Base-by-base conservation (phyloP, 2,888 invertebrate species). In the Zhuqinia jingwanae region DNA sequence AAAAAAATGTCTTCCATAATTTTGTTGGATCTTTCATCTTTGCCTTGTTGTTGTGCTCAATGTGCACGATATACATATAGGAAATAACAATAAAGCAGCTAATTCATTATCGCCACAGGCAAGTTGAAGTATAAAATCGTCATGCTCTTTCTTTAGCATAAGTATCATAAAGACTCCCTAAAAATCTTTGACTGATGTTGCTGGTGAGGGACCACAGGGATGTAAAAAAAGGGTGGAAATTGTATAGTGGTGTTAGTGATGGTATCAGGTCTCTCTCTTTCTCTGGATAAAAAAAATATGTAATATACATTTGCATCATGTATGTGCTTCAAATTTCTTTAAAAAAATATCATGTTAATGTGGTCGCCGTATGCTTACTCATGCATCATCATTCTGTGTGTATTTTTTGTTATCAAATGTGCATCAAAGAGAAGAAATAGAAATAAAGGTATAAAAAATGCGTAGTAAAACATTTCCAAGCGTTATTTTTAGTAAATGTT, bases 81-180 rank as follows among this genome's bases (percentile, higher is more conserved):
- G 47, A 70, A 80, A 60, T 73, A 81, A 65, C 45, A 70, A 83
- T 83, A 83, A 83, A 60, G 75, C 82, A n/a, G n/a, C n/a, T 82
- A 75, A 82, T 82, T 83, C 83, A 83, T 83, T 83, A 83, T 76
- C 83, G 76, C 83, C 83, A 83, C 83, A 76, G 83, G 76, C 75
- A 17, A 75, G 60, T 70, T n/a, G n/a, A n/a, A n/a, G n/a, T n/a
- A n/a, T n/a, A n/a, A n/a, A n/a, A n/a, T n/a, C 50, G 5, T 79
- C 70, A n/a, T 56, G 15, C 25, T 70, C 45, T 65, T 65, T 27
- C 20, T 42, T 65, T n/a, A n/a, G n/a, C n/a, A n/a, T n/a, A n/a
- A n/a, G n/a, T n/a, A 65, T 65, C 65, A 20, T 65, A n/a, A 30
- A 42, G 20, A 20, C 65, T 65, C 65, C 65, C 17, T n/a, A n/a